Evolutionary conservation across 1,140 invertebrate species (phyloP).

Genomic region (Drosophila nebulosa): DNA sequence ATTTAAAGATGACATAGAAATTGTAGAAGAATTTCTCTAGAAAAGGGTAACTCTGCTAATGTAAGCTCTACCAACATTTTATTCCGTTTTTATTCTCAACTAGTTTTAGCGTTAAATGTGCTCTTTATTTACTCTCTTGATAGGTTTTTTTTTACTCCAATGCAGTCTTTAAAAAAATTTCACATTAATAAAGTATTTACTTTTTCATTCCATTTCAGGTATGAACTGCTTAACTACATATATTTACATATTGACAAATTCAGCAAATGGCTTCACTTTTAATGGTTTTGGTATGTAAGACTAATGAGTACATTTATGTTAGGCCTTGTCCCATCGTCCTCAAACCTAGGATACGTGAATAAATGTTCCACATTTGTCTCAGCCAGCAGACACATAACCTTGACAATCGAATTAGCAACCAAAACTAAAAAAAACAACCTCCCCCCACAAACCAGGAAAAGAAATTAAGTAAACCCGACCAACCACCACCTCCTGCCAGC

Average conservation of each 20-base stretch:
- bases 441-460: slow-evolving; percentile 19
- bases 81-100: no score
- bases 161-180: no score
- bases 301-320: background rate
- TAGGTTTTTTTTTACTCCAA: no score
- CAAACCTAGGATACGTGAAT: slow-evolving; percentile 1
- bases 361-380: slow-evolving; percentile 6
- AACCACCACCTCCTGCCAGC: slow-evolving; percentile 16
- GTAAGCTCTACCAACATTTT: no score
- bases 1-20: no score
- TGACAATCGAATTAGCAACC: slow-evolving; percentile 62
- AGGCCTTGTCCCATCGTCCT: background rate
- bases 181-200: background rate
- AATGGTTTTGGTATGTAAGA: slow-evolving; percentile 38
- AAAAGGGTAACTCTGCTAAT: no score
- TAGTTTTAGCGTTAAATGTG: no score
- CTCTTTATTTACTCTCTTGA: no score
- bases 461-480: slow-evolving; percentile 38
- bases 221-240: background rate
- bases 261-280: slow-evolving; percentile 46
- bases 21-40: no score
- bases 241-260: background rate
- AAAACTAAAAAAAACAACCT: background rate
- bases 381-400: slow-evolving; percentile 51
- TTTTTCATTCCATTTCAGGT: slow-evolving; percentile 40